Evolutionary conservation across 53 echinoderm and acorn worm genomes (phyloP), one percentile per base, ranked within the genome.

Genomic region (Apostichopus leukothele): DNA sequence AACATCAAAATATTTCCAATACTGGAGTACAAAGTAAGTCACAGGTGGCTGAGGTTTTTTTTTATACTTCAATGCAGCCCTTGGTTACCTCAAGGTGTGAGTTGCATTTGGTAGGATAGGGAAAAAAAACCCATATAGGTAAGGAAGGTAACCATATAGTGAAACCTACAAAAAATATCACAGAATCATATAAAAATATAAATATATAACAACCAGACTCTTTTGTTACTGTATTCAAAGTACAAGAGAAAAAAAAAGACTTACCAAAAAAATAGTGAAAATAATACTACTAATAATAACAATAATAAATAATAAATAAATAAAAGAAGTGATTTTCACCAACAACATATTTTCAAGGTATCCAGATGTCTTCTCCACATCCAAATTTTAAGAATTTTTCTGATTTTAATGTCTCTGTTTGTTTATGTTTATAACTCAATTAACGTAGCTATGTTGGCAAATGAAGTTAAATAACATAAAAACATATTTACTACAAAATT

Each of bases 151-250:
- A 51, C 8, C 50, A 51, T 51, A 53, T 53, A 18, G 18, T 79
- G 79, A 79, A 51, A 79, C 79, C 79, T 79, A 79, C 52, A 79
- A 79, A 79, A 79, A 79, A 50, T 50, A 50, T 53, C 50, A 79
- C 79, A 79, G 51, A 78, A 52, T 79, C 79, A 79, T 79, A 79
- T 53, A 79, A 79, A 79, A 79, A 79, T 79, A 79, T 79, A 79
- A 50, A 50, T 77, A 77, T 50, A 50, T 52, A 52, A n/a, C 51
- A 51, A 50, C 9, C 79, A 79, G 79, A 51, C 79, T 79, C 79
- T 79, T 79, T 16, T 53, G 51, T 79, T 79, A 79, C 79, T 79
- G 79, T 79, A 79, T 13, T 79, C 79, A 79, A 79, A 79, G 50
- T 79, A 79, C 53, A n/a, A 79, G 39, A 39, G 39, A 39, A 39